Base-by-base conservation (phyloP, 2,797 vertebrate species). In the Thalassophryne amazonica region DNA sequence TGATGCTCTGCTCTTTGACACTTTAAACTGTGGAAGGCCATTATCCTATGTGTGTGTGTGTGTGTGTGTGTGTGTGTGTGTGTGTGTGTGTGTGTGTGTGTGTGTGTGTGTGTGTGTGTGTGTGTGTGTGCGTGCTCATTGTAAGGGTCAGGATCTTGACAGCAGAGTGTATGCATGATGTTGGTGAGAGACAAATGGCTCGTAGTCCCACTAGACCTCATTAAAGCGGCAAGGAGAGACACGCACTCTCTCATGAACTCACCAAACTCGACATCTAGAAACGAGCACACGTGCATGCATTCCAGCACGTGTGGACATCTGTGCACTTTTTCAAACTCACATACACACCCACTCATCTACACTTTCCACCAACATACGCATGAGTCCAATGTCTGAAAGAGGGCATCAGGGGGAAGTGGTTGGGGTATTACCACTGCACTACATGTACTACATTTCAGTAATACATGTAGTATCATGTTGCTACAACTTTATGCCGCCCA, bases 141-240 rank as follows among this genome's bases (percentile, higher is more conserved):
- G 5, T 21, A 36, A 12, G 8, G 41, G 55, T 66, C 42, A 49
- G 32, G 32, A 38, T 58, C 20, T 30, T 35, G n/a, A 27, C 8
- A 38, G n/a, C n/a, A n/a, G n/a, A n/a, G 38, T 50, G 32, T 31
- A 20, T 14, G 18, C 47, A 34, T 13, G 8, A 27, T 50, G 45
- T 61, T 13, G 45, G 43, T 60, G 41, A 36, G 58, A 45, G 50
- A 51, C 57, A 42, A 51, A 58, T 58, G 45, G 47, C 32, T 48
- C 8, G n/a, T 22, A 16, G 36, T 73, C 66, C 69, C 66, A 2
- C 16, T 42, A 59, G 66, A 73, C 66, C 65, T 80, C 69, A 73
- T 76, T 80, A 76, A 34, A 60, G 53, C 56, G 69, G 24, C 22
- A 42, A 49, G 31, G 45, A 39, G 23, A 59, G 14, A 39, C 29